A percentile compares a stretch with the other conserved stretches of the same genome.
phyloP scores from a whole-genome alignment of 2,797 vertebrate genomes.

The Ammospiza maritima region DNA sequence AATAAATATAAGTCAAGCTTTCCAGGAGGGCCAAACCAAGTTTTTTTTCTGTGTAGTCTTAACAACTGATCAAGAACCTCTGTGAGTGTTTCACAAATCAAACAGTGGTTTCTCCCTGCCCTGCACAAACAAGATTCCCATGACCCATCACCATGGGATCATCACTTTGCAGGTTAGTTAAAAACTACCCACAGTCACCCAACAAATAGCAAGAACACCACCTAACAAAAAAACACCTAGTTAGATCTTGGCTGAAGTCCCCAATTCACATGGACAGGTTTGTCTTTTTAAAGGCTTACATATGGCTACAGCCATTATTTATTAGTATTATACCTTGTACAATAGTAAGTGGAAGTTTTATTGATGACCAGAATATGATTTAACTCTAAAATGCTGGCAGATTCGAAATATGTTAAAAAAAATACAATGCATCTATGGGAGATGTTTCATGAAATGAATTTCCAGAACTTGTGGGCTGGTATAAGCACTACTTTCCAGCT shows the following conservation, averaged over 20 bases:
- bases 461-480: not conserved
- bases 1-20: not conserved
- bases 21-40: not conserved
- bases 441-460: not conserved
- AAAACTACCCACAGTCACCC: not conserved
- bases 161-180: not conserved
- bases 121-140: not conserved
- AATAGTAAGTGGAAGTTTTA: not conserved
- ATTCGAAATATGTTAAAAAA: not conserved
- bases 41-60: not conserved
- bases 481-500: not conserved
- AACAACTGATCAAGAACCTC: not conserved
- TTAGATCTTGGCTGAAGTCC: not conserved
- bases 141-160: not conserved
- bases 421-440: not conserved
- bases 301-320: not conserved
- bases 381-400: not conserved
- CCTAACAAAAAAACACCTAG: not conserved
- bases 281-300: not conserved
- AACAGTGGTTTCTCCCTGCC: not conserved
- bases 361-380: not conserved
- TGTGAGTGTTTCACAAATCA: accelerated
- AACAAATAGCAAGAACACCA: not conserved
- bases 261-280: accelerated
- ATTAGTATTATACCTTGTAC: not conserved